phyloP scores from a whole-genome alignment of 92 coral and sea anemone genomes.

The Diadumene lineata region DNA sequence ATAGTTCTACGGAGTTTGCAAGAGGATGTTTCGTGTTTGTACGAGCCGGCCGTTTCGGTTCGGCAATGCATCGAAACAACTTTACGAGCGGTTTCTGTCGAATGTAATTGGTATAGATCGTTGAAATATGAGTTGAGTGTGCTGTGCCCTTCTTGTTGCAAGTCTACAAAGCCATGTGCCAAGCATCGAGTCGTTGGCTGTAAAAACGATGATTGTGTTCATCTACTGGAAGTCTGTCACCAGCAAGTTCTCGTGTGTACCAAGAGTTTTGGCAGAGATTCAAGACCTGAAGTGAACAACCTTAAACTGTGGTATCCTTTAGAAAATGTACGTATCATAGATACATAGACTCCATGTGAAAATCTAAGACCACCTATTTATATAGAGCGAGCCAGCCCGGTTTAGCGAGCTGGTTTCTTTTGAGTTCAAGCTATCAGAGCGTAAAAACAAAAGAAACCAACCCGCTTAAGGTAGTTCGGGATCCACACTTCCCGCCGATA shows the following conservation, averaged over 20 bases:
- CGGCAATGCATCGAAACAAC: slow-evolving; percentile 44
- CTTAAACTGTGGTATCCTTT: slow-evolving; percentile 49
- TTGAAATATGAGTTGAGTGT: slow-evolving; percentile 59
- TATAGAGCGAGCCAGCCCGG: no score
- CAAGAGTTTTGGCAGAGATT: slow-evolving; percentile 52
- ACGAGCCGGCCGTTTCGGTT: slow-evolving; percentile 32
- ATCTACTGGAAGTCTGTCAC: slow-evolving; percentile 46
- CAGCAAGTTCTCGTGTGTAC: slow-evolving; percentile 50
- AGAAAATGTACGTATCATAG: not conserved
- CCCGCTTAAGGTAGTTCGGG: no score
- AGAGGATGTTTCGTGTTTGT: not conserved
- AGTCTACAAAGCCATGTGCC: slow-evolving; percentile 8
- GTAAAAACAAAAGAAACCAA: no score
- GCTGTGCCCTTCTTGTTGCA: slow-evolving; percentile 56
- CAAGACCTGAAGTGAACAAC: slow-evolving; percentile 48
- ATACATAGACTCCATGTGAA: not conserved
- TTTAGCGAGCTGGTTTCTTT: no score
- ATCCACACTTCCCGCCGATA: no score
- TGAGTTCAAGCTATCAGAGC: no score
- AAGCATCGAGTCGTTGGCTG: slow-evolving; percentile 43
- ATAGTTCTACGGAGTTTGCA: slow-evolving; percentile 39
- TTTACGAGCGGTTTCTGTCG: slow-evolving; percentile 49
- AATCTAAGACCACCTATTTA: no score
- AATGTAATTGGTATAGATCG: slow-evolving; percentile 57
- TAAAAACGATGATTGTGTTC: slow-evolving; percentile 44